Evolutionary conservation across 2,888 invertebrate species (phyloP).

Genomic region (Diarsia mendica): DNA sequence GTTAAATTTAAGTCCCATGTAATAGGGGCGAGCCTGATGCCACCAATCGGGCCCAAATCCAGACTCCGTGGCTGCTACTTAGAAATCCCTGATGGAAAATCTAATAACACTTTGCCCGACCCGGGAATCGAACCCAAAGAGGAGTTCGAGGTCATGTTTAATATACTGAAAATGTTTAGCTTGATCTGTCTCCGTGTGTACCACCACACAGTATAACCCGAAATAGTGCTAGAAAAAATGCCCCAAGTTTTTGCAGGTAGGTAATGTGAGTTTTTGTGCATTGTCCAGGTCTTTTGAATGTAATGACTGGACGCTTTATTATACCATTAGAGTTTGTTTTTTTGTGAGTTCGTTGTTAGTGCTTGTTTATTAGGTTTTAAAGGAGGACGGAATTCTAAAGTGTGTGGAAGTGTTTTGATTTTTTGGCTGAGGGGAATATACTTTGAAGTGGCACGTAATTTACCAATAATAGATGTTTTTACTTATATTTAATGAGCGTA

Average conservation of each 20-base stretch:
- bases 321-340: slow-evolving; percentile 25
- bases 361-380: neutral
- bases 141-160: no score
- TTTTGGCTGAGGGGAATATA: slow-evolving; percentile 15
- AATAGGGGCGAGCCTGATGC: no score
- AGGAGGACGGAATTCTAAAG: neutral
- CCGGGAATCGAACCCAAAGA: no score
- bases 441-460: neutral
- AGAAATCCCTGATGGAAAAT: no score
- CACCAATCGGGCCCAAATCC: no score
- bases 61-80: no score
- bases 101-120: no score
- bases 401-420: neutral
- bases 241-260: neutral
- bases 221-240: slow-evolving; percentile 22
- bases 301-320: slow-evolving; percentile 15
- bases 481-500: no score
- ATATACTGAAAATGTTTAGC: no score
- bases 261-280: slow-evolving; percentile 27
- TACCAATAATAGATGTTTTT: neutral
- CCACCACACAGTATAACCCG: neutral
- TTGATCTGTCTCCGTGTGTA: no score
- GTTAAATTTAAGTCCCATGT: no score
- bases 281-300: neutral
- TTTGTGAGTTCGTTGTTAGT: neutral